Conservation (phyloP, 2,888 invertebrate species). For the Microdon myrmicae region DNA sequence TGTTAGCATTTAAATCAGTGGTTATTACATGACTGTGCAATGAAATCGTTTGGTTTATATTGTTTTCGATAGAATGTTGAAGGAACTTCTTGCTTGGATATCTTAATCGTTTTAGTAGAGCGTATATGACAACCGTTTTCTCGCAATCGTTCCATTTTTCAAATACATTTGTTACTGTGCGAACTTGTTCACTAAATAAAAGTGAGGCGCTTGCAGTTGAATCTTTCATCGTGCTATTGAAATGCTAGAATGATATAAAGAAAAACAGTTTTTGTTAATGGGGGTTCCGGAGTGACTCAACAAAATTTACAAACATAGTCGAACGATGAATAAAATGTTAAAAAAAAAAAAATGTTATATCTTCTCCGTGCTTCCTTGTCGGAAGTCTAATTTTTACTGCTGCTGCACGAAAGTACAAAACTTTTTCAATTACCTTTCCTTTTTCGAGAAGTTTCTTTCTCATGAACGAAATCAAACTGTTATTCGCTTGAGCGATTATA, state of each 20-base stretch:
- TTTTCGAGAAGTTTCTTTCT: too few relatives aligned
- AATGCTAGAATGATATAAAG: slow-evolving; percentile 7
- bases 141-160: slow-evolving; percentile 93
- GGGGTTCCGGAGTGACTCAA: too few relatives aligned
- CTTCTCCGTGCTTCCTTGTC: too few relatives aligned
- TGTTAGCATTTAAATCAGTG: slow-evolving; percentile 72
- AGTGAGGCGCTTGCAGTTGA: slow-evolving; percentile 54
- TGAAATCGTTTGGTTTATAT: slow-evolving; percentile 62
- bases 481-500: too few relatives aligned
- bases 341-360: too few relatives aligned
- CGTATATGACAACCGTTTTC: slow-evolving; percentile 90
- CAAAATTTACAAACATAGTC: too few relatives aligned
- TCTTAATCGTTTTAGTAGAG: slow-evolving; percentile 84
- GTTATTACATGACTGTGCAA: slow-evolving; percentile 66
- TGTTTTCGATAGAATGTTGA: slow-evolving; percentile 82
- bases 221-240: slow-evolving; percentile 53
- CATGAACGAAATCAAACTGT: too few relatives aligned
- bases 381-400: too few relatives aligned
- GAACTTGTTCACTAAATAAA: slow-evolving; percentile 87
- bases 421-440: too few relatives aligned
- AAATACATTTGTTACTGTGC: slow-evolving; percentile 84
- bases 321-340: too few relatives aligned
- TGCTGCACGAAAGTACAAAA: too few relatives aligned
- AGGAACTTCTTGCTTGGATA: slow-evolving; percentile 88
- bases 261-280: too few relatives aligned